Percentiles rank a stretch among this genome's conserved stretches.
phyloP scores from a whole-genome alignment of 1,140 invertebrate genomes.

The Wasmannia auropunctata region DNA sequence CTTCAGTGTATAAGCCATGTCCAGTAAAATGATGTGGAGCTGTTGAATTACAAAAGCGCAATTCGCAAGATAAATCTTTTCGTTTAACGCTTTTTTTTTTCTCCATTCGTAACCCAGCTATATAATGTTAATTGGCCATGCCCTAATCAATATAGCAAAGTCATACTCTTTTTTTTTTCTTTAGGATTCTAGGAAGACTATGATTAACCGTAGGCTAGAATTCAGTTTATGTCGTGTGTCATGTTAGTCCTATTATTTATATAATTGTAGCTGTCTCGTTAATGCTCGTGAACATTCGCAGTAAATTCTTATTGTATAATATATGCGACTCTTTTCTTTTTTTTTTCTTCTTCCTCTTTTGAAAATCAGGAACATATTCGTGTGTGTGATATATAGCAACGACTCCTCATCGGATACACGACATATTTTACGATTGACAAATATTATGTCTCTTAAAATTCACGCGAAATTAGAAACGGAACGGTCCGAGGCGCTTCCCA shows the following conservation, averaged over 20 bases:
- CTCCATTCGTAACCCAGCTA: conserved; percentile 56
- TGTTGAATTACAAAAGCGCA: conserved; percentile 46
- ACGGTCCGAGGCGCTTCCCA: background rate
- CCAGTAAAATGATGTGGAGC: conserved; percentile 39
- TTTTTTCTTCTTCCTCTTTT: conserved; percentile 35
- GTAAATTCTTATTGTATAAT: conserved; percentile 61
- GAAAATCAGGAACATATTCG: conserved; percentile 70
- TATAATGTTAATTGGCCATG: conserved; percentile 64
- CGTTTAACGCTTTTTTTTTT: conserved; percentile 46
- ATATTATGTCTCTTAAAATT: conserved; percentile 39
- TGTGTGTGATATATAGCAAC: conserved; percentile 46
- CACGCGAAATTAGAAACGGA: conserved; percentile 18
- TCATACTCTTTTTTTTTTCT: conserved; percentile 62
- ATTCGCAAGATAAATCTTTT: conserved; percentile 49
- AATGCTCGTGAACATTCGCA: conserved; percentile 52
- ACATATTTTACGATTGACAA: conserved; percentile 57
- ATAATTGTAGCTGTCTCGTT: conserved; percentile 60
- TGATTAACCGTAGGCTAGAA: conserved; percentile 84
- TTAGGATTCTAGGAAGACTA: conserved; percentile 84
- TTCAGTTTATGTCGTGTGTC: conserved; percentile 72
- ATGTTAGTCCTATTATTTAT: conserved; percentile 55
- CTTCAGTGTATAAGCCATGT: conserved; percentile 48
- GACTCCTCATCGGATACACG: conserved; percentile 25
- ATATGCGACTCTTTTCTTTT: conserved; percentile 41
- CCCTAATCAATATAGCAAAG: conserved; percentile 60